Base-by-base conservation (phyloP, 2,888 invertebrate species). In the Alloscopus bannaensis region DNA sequence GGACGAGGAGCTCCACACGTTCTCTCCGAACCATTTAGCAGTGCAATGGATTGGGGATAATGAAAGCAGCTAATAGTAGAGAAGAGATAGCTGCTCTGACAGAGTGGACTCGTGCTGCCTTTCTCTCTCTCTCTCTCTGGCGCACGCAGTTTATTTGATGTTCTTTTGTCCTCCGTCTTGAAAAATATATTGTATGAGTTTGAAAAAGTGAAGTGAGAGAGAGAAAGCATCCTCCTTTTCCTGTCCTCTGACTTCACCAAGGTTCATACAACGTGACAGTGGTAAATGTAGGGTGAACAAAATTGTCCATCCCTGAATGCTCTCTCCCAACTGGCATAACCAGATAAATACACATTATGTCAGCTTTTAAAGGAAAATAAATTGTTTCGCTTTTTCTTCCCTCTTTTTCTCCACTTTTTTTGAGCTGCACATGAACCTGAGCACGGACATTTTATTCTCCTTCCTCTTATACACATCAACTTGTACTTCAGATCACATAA, bases 261-360 rank as follows among this genome's bases (percentile, higher is more conserved):
- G 26, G 3, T 60, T 29, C 4, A 20, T 52, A 52, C 24, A 20
- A 52, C 6, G 52, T 52, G 52, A 52, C 52, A 52, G 52, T 20
- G 52, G 52, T 22, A 62, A 62, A 62, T 40, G 42, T 24, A 59
- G 20, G 16, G 40, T 20, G 62, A 42, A 62, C 40, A 76, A 66
- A 69, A 76, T 62, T 13, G 69, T 42, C 76, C 57, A 24, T 52
- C 52, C 22, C 24, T 22, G 22, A 52, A 52, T 55, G 50, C 52
- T 62, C 69, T 52, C 59, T 66, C 22, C 31, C 6, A 36, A 13
- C 75, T 78, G 69, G 57, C 78, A 72, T 60, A 13, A 50, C 72
- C 45, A 79, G 79, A 79, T 79, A 79, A 79, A 79, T 79, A 79
- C 60, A 79, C 71, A 79, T 79, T 79, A 79, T 72, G 79, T 79